phyloP scores from a whole-genome alignment of 1,140 invertebrate genomes.

The Harpegnathos saltator region DNA sequence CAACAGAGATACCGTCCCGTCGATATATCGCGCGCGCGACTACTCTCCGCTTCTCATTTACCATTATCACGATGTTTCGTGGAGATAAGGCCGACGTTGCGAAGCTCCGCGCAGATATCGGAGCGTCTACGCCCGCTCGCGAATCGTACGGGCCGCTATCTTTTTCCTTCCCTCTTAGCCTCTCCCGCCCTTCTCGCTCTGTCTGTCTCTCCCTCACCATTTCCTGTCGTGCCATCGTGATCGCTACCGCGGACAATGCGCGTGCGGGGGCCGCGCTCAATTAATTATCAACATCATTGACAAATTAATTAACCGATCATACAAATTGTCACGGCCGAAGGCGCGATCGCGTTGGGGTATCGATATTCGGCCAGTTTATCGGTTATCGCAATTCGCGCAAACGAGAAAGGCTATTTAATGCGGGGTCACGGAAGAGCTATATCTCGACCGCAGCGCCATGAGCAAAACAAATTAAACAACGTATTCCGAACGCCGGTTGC shows the following conservation, averaged over 20 bases:
- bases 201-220: too few species aligned
- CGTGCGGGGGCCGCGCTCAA: neutral
- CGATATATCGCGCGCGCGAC: neutral
- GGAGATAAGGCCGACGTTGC: neutral
- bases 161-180: neutral
- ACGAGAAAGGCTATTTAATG: too few species aligned
- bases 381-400: too few species aligned
- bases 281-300: neutral
- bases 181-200: too few species aligned
- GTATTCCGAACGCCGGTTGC: neutral
- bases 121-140: neutral
- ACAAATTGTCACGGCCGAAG: too few species aligned
- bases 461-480: neutral
- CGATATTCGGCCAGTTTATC: too few species aligned
- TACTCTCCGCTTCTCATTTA: neutral
- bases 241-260: neutral
- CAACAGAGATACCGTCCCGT: conserved; percentile 56
- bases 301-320: too few species aligned
- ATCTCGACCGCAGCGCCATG: neutral
- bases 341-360: too few species aligned
- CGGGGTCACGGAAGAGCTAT: too few species aligned
- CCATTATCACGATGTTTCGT: conserved; percentile 13
- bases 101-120: neutral
- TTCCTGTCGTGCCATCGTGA: neutral
- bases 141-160: neutral